phyloP scores from a whole-genome alignment of 2,113 vertebrate genomes.

The Cebus imitator region DNA sequence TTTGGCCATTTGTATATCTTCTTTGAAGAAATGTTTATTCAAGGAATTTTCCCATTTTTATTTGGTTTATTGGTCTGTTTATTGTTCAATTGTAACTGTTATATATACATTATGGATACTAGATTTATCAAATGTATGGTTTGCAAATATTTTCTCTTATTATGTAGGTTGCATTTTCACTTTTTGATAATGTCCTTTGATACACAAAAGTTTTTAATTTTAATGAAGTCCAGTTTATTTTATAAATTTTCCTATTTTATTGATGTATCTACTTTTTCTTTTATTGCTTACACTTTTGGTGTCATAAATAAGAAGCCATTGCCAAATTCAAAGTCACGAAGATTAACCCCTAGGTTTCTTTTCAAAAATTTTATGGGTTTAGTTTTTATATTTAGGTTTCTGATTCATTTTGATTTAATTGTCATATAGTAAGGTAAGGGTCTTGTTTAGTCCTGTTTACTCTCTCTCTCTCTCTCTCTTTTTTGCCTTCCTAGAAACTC shows the following conservation, averaged over 20 bases:
- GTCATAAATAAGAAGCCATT: neutral
- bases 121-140: neutral
- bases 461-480: neutral
- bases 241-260: neutral
- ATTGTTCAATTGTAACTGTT: neutral
- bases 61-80: neutral
- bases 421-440: neutral
- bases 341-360: neutral
- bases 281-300: neutral
- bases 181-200: neutral
- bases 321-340: neutral
- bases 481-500: slow-evolving; percentile 81
- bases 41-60: neutral
- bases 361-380: neutral
- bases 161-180: neutral
- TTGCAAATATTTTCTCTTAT: neutral
- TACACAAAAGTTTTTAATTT: neutral
- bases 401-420: neutral
- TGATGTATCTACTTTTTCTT: neutral
- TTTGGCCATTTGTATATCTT: neutral
- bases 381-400: neutral
- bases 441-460: neutral
- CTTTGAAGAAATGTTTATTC: neutral
- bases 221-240: neutral
- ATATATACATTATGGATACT: neutral